phyloP scores from a whole-genome alignment of 2,888 invertebrate species.

The Arrhopalites spinosus region DNA sequence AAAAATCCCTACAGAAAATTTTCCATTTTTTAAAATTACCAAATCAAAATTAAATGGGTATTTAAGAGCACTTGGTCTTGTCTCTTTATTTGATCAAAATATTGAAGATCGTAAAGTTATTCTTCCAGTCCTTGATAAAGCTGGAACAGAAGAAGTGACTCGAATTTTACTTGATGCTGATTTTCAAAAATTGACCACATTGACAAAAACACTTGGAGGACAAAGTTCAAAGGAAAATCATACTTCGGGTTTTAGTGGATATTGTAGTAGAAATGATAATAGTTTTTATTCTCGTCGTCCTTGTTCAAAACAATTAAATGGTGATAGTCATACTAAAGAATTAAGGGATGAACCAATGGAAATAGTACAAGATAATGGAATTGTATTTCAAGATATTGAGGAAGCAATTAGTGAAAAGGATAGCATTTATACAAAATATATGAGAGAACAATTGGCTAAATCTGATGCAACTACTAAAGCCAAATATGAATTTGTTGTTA shows the following conservation, averaged over 20 bases:
- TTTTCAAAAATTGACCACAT: slow-evolving; percentile 30
- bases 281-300: slow-evolving; percentile 6
- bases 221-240: neutral
- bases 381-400: slow-evolving; percentile 13
- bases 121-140: slow-evolving; percentile 27
- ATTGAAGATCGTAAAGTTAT: slow-evolving; percentile 27
- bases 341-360: too few species aligned
- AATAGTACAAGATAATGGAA: neutral
- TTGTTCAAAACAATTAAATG: neutral
- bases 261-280: neutral
- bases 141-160: slow-evolving; percentile 45
- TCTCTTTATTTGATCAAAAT: slow-evolving; percentile 25
- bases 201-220: neutral
- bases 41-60: slow-evolving; percentile 48
- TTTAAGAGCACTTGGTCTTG: slow-evolving; percentile 45
- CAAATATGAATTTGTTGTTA: slow-evolving; percentile 6
- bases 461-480: neutral
- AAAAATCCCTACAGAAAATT: slow-evolving; percentile 48
- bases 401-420: neutral
- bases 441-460: slow-evolving; percentile 5
- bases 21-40: slow-evolving; percentile 52
- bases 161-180: slow-evolving; percentile 35
- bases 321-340: too few species aligned
- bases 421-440: slow-evolving; percentile 1
- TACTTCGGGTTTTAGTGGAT: neutral